Evolutionary conservation across 2,113 vertebrate species (phyloP).

Genomic region (Sinocyclocheilus anshuiensis): DNA sequence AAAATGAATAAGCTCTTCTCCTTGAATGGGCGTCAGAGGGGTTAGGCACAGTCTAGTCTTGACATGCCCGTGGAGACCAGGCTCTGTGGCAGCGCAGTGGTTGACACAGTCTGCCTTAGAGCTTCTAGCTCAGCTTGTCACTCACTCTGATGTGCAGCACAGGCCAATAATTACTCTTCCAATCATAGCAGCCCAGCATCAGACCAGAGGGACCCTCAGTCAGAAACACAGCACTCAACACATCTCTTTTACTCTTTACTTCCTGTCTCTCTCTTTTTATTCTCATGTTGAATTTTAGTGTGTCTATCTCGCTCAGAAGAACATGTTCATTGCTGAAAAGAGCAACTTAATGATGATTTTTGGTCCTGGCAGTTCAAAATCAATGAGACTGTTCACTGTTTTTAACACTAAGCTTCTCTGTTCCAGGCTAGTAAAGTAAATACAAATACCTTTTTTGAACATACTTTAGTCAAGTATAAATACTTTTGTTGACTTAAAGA

Average conservation of each 20-base stretch:
- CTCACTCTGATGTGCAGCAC: constrained; percentile 37
- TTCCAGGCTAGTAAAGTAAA: not conserved
- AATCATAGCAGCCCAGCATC: constrained; percentile 35
- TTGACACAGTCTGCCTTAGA: constrained; percentile 36
- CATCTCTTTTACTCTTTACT: not conserved
- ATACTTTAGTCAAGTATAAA: not conserved
- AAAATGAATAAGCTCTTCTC: constrained; percentile 50
- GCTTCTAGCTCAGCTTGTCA: constrained; percentile 46
- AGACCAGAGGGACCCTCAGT: constrained; percentile 38
- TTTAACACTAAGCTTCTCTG: not conserved
- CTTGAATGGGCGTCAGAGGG: constrained; percentile 25
- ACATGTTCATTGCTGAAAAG: not conserved
- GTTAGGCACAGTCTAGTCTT: constrained; percentile 21
- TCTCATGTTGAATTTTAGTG: not conserved
- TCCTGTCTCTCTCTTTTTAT: not conserved
- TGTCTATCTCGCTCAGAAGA: not conserved
- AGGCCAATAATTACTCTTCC: constrained; percentile 58
- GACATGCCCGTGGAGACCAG: constrained; percentile 39
- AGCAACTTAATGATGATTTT: not conserved
- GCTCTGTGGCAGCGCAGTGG: constrained; percentile 35
- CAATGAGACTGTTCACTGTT: not conserved
- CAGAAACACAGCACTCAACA: constrained; percentile 33
- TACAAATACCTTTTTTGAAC: not conserved
- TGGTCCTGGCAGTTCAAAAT: not conserved
- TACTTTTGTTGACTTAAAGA: not conserved